phyloP scores from a whole-genome alignment of 1,140 invertebrate species.

The Temnothorax longispinosus region DNA sequence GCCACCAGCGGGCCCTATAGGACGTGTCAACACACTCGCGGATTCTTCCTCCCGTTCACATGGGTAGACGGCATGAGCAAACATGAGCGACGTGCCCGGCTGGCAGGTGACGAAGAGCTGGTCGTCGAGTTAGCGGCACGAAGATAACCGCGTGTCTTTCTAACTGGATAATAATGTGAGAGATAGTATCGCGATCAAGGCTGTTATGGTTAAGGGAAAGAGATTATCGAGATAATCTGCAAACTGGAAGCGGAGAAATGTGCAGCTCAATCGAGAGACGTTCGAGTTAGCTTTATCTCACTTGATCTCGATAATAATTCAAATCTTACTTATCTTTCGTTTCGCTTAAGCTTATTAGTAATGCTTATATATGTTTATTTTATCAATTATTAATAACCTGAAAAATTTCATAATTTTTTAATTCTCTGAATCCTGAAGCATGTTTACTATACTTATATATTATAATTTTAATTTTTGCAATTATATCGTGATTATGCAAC shows the following conservation, averaged over 20 bases:
- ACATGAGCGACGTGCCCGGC: constrained; percentile 4
- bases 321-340: neutral
- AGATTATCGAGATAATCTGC: constrained; percentile 4
- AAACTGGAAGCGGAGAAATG: neutral
- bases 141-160: constrained; percentile 38
- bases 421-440: neutral
- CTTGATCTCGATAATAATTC: constrained; percentile 24
- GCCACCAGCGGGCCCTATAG: neutral
- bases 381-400: neutral
- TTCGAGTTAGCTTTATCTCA: neutral
- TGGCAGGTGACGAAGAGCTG: constrained; percentile 45
- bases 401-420: neutral
- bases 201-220: constrained; percentile 6
- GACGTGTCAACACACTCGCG: constrained; percentile 42
- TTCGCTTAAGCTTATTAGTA: neutral
- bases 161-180: constrained; percentile 49
- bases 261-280: neutral
- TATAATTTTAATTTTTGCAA: neutral
- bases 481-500: neutral
- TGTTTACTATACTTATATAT: neutral
- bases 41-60: neutral
- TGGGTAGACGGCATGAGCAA: constrained; percentile 20
- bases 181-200: constrained; percentile 23
- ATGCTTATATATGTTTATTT: neutral
- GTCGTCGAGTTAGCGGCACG: constrained; percentile 45